Evolutionary conservation across 2,888 invertebrate species (phyloP).

Genomic region (Osmoderma eremita): DNA sequence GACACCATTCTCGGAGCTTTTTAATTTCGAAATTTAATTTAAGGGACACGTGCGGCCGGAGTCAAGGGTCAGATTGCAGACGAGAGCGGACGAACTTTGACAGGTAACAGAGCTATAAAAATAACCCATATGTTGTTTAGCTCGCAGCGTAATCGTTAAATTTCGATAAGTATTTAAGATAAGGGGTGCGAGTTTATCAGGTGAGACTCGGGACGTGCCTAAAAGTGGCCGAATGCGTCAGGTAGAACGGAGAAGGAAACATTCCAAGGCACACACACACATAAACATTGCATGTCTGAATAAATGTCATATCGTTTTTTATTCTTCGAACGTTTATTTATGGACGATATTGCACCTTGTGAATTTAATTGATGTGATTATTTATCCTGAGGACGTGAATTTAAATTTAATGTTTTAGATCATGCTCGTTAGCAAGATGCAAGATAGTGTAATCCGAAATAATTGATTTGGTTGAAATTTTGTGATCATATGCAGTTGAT

Average conservation of each 20-base stretch:
- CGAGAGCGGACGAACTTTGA: constrained; percentile 45
- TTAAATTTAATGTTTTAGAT: no score
- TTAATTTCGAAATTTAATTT: constrained; percentile 50
- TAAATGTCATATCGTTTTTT: constrained; percentile 35
- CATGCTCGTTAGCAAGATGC: no score
- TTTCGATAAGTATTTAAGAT: constrained; percentile 43
- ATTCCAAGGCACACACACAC: constrained; percentile 5
- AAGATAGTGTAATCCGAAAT: no score
- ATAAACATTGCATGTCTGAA: constrained; percentile 7
- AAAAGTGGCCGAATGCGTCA: constrained; percentile 34
- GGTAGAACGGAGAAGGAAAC: constrained; percentile 27
- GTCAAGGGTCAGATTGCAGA: constrained; percentile 47
- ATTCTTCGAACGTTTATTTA: constrained; percentile 21
- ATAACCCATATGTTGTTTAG: constrained; percentile 44
- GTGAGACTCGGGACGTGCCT: constrained; percentile 31
- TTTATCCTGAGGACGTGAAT: neutral
- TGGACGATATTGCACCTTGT: constrained; percentile 15
- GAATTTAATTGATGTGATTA: constrained; percentile 10
- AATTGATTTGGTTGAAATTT: no score
- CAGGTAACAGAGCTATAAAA: constrained; percentile 42
- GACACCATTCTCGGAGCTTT: neutral
- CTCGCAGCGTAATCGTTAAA: constrained; percentile 44
- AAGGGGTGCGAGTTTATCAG: constrained; percentile 40
- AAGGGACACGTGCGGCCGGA: constrained; percentile 46
- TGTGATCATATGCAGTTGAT: no score